phyloP scores from a whole-genome alignment of 2,888 invertebrate genomes.

The Drosophila robusta region DNA sequence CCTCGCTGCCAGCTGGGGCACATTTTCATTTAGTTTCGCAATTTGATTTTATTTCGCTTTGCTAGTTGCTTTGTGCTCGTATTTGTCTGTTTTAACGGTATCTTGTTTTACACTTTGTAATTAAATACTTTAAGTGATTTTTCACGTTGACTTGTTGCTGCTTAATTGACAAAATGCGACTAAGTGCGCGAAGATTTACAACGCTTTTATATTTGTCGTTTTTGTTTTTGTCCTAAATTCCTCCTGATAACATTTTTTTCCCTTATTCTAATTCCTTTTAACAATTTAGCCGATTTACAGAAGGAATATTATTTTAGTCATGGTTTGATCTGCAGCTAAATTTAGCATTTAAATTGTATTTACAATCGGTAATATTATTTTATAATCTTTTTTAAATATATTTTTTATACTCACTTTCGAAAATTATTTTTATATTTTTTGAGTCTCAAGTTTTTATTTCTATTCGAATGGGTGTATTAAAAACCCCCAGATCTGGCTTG shows the following conservation, averaged over 20 bases:
- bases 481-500: no score
- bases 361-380: not conserved
- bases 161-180: slow-evolving; percentile 56
- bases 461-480: not conserved
- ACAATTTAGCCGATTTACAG: no score
- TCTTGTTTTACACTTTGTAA: slow-evolving; percentile 64
- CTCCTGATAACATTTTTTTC: no score
- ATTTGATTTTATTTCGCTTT: slow-evolving; percentile 65
- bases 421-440: not conserved
- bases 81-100: slow-evolving; percentile 19
- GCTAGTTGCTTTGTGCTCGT: slow-evolving; percentile 36
- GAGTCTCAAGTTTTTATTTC: no score
- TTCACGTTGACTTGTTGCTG: slow-evolving; percentile 40
- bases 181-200: slow-evolving; percentile 40
- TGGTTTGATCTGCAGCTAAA: no score
- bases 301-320: not conserved
- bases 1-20: slow-evolving; percentile 39
- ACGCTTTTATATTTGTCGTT: slow-evolving; percentile 6
- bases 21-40: slow-evolving; percentile 58
- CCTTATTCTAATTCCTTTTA: not conserved
- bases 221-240: not conserved
- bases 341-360: not conserved
- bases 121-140: slow-evolving; percentile 77
- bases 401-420: not conserved
- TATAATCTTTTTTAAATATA: not conserved